Percentiles rank a stretch among this genome's conserved stretches.
phyloP scores from a whole-genome alignment of 1,140 invertebrate genomes.

The Agraylea sexmaculata region DNA sequence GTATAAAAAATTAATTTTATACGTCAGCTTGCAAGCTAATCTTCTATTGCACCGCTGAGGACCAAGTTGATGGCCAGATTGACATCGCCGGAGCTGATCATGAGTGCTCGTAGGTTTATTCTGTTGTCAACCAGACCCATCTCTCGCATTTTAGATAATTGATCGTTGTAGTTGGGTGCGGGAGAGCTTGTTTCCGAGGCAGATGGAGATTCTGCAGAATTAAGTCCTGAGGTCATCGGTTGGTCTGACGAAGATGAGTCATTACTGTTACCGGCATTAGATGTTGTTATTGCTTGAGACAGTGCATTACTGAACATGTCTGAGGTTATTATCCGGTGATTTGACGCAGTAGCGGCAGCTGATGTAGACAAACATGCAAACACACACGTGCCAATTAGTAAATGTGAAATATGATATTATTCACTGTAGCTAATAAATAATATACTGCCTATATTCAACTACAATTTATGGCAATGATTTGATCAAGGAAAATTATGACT shows the following conservation, averaged over 20 bases:
- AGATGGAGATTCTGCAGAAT: not conserved
- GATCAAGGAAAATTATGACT: too few relatives aligned
- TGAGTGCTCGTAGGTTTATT: conserved; percentile 31
- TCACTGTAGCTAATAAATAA: too few relatives aligned
- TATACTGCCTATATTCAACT: too few relatives aligned
- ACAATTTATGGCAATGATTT: too few relatives aligned
- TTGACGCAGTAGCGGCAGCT: too few relatives aligned
- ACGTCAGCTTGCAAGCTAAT: conserved; percentile 28
- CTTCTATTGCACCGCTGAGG: conserved; percentile 33
- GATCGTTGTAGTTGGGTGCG: conserved; percentile 12
- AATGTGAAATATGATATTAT: too few relatives aligned
- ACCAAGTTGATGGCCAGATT: conserved; percentile 37
- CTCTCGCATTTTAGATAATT: conserved; percentile 33
- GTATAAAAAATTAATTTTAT: too few relatives aligned
- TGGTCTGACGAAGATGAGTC: conserved; percentile 8
- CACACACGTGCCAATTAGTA: too few relatives aligned
- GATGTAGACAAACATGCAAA: too few relatives aligned
- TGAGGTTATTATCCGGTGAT: conserved; percentile 29
- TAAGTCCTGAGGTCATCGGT: too few relatives aligned
- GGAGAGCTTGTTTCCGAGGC: not conserved
- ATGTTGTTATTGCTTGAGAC: conserved; percentile 26
- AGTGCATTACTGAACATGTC: conserved; percentile 39
- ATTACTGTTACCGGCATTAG: conserved; percentile 2
- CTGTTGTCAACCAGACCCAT: conserved; percentile 34
- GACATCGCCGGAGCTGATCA: conserved; percentile 35